A percentile compares a stretch with the other conserved stretches of the same genome.
Conservation (phyloP, 2,797 vertebrate species). For the Phoeniculus purpureus region DNA sequence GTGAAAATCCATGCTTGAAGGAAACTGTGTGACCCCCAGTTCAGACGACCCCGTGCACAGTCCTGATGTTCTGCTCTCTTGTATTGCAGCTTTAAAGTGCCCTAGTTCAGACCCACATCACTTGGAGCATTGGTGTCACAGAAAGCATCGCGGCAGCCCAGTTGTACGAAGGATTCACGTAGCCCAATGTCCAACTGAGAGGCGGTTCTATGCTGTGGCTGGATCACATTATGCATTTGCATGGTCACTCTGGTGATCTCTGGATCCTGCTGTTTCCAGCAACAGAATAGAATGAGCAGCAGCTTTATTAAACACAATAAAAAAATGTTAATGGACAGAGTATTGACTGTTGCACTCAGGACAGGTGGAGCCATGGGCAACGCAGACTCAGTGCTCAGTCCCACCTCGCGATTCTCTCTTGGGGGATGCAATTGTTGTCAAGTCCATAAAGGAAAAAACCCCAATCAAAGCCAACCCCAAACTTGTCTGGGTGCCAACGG, state of each 20-base stretch:
- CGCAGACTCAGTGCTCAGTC: neutral
- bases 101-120: slow-evolving; percentile 62
- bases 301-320: neutral
- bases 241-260: slow-evolving; percentile 50
- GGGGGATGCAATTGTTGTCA: neutral
- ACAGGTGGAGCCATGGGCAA: slow-evolving; percentile 41
- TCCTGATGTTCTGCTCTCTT: neutral
- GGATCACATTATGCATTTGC: slow-evolving; percentile 51
- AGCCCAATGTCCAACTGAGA: neutral
- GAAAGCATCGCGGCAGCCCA: slow-evolving; percentile 40
- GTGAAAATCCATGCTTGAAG: neutral
- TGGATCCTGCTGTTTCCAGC: slow-evolving; percentile 64
- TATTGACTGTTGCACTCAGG: slow-evolving; percentile 43
- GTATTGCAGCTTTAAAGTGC: slow-evolving; percentile 84
- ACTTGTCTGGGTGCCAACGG: neutral
- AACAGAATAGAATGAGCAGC: slow-evolving; percentile 65
- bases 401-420: neutral
- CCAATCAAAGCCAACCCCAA: too few species aligned
- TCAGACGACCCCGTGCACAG: neutral
- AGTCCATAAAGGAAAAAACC: neutral
- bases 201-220: slow-evolving; percentile 71
- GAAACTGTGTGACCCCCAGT: neutral
- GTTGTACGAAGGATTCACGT: slow-evolving; percentile 11
- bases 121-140: slow-evolving; percentile 74
- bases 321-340: neutral